These are phyloP conservation scores for Paracyclopina nana DNA, from an alignment of 1,140 invertebrate genomes.

Conservation along the genomic window DNA sequence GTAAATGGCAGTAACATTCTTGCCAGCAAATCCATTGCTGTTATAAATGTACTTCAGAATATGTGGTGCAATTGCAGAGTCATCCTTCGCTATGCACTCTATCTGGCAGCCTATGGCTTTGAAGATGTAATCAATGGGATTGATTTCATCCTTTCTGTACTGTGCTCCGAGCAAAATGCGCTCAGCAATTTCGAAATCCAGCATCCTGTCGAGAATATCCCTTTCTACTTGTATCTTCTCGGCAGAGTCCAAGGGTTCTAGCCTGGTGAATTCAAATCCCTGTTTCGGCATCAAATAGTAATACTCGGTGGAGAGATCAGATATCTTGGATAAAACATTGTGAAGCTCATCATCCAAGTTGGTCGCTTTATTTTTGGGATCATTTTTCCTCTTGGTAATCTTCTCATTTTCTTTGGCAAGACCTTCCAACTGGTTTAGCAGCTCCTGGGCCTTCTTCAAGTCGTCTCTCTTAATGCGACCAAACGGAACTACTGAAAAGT, in stretches of 20 bases:
- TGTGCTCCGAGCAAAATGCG: constrained; percentile 27
- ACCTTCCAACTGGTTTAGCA: constrained; percentile 16
- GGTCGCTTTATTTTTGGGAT: no score
- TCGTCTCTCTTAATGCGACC: constrained; percentile 19
- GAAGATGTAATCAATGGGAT: constrained; percentile 31
- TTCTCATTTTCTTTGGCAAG: neutral
- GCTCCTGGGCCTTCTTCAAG: constrained; percentile 16
- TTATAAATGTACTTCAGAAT: constrained; percentile 30
- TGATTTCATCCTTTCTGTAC: constrained; percentile 23
- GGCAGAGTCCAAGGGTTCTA: constrained; percentile 25
- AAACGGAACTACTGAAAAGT: constrained; percentile 17
- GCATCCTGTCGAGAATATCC: constrained; percentile 24
- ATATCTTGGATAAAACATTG: constrained; percentile 22
- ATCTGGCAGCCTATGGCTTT: constrained; percentile 25
- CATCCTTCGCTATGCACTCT: no score
- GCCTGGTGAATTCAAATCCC: constrained; percentile 27
- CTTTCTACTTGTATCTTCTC: constrained; percentile 23
- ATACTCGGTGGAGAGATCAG: constrained; percentile 29
- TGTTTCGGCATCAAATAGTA: constrained; percentile 29
- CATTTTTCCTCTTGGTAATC: neutral
- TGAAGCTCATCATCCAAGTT: constrained; percentile 1
- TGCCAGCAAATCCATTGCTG: constrained; percentile 22
- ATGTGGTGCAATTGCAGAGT: no score
- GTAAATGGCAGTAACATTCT: constrained; percentile 26
- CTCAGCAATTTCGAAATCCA: constrained; percentile 28